Percentiles rank a stretch among this genome's conserved stretches.
phyloP scores from a whole-genome alignment of 2,888 invertebrate genomes.

The Drosophila antonietae region DNA sequence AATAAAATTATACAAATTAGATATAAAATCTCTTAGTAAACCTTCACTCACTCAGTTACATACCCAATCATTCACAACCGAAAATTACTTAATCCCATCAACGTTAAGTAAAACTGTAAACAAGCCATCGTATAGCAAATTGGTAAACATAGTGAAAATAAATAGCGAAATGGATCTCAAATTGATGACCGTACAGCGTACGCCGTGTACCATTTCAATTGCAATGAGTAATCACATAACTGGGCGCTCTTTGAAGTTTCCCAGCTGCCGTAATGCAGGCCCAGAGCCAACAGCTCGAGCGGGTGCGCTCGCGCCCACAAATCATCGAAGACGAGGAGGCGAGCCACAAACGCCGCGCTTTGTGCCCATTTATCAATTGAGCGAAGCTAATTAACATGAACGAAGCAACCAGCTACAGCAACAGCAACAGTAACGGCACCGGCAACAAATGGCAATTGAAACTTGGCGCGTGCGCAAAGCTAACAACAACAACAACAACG shows the following conservation, averaged over 20 bases:
- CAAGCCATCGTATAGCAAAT: not conserved
- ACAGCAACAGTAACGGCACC: constrained; percentile 17
- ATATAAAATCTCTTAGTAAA: not conserved
- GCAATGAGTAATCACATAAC: constrained; percentile 16
- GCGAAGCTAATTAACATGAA: constrained; percentile 56
- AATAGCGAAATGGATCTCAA: constrained; percentile 13
- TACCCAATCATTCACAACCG: not conserved
- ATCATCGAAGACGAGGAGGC: constrained; percentile 21
- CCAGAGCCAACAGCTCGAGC: not conserved
- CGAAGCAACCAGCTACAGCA: constrained; percentile 21
- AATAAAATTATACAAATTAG: not conserved
- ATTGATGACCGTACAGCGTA: constrained; percentile 3
- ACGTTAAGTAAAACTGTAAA: constrained; percentile 1
- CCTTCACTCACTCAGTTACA: too few relatives aligned
- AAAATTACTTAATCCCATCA: not conserved
- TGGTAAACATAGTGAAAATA: not conserved
- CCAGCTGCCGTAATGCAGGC: not conserved
- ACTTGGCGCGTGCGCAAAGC: constrained; percentile 53
- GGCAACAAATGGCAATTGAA: constrained; percentile 13
- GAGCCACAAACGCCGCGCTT: constrained; percentile 26
- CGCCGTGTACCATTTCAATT: constrained; percentile 11
- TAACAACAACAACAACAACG: constrained; percentile 16
- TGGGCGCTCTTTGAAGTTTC: constrained; percentile 4
- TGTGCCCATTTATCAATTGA: constrained; percentile 56
- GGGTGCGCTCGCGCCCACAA: constrained; percentile 25